Evolutionary conservation across 35 echinoderm and acorn worm species (phyloP), one percentile per base, ranked within the genome.

Genomic region (Ophiothrix spiculata): DNA sequence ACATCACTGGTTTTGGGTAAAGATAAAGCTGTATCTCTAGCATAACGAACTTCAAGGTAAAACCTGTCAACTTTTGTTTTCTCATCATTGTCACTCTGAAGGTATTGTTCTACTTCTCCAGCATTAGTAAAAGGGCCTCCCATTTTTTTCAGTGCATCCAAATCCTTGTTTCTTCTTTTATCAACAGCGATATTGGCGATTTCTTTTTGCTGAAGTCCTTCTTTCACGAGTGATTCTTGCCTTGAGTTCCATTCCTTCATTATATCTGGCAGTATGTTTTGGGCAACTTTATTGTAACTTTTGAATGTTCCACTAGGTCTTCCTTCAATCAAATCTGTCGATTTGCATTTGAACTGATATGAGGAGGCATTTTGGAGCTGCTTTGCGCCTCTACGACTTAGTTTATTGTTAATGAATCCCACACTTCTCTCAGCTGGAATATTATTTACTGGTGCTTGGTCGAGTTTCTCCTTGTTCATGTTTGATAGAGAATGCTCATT

Each of bases 21-120:
- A 32, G 78, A 80, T 40, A 80, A 42, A 31, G 78, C 78, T 40
- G 78, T 80, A 32, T 80, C 78, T 80, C 78, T 37, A 31, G 78
- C 78, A 80, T 80, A 39, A 25, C 78, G 78, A 80, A 80, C 78
- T 42, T 80, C 78, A 80, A 80, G 78, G 8, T 80, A 80, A 31
- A 80, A 80, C 38, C 78, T 16, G 11, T 10, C 76, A 78, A 42
- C 37, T 42, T 80, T 80, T 1, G 76, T 78, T 32, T 80, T 37
- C 25, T 80, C 78, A 80, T 80, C 37, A n/a, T 4, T 0, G 32
- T 39, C 37, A n/a, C 37, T 31, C 21, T 31, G 35, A 39, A 19
- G 37, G 34, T 42, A 80, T 80, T 1, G n/a, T n/a, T 80, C 23
- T 38, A 40, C 78, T 40, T 80, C 78, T 31, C 1, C 78, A 28